A percentile compares a stretch with the other conserved stretches of the same genome.
These are phyloP conservation scores for Tenodera sinensis DNA, from an alignment of 2,888 invertebrate genomes.

Conservation along the genomic window DNA sequence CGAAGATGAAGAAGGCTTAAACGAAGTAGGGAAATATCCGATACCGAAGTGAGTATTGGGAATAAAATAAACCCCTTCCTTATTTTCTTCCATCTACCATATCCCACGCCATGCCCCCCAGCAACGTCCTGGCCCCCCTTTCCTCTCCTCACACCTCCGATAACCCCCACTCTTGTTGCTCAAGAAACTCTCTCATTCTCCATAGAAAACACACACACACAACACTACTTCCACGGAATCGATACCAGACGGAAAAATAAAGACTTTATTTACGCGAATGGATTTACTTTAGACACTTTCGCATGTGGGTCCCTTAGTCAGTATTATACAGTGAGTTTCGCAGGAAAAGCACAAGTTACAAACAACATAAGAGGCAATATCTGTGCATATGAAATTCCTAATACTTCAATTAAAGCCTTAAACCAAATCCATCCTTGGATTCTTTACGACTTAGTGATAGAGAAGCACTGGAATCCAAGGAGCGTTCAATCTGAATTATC, in stretches of 20 bases:
- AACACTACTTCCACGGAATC: slow-evolving; percentile 5
- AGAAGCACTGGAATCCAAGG: too few relatives aligned
- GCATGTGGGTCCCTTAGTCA: slow-evolving; percentile 7
- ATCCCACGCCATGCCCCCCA: neutral
- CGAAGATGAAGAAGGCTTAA: neutral
- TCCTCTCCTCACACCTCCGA: neutral
- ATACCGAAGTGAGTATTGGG: slow-evolving; percentile 4
- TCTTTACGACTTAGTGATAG: too few relatives aligned
- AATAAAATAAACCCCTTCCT: neutral
- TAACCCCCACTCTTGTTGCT: neutral
- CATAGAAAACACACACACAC: neutral
- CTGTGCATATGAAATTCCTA: too few relatives aligned
- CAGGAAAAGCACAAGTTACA: neutral
- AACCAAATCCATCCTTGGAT: too few relatives aligned
- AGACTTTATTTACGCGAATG: slow-evolving; percentile 25
- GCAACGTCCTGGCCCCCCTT: neutral
- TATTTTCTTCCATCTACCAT: neutral
- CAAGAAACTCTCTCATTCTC: neutral
- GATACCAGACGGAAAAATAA: slow-evolving; percentile 22
- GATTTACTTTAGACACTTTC: slow-evolving; percentile 16
- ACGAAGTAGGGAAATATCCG: slow-evolving; percentile 9
- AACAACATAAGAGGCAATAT: too few relatives aligned
- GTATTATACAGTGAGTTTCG: neutral
- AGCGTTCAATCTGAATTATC: too few relatives aligned
- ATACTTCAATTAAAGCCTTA: too few relatives aligned